Evolutionary conservation across 2,888 invertebrate species (phyloP).

Genomic region (Netelia fuscicornis): DNA sequence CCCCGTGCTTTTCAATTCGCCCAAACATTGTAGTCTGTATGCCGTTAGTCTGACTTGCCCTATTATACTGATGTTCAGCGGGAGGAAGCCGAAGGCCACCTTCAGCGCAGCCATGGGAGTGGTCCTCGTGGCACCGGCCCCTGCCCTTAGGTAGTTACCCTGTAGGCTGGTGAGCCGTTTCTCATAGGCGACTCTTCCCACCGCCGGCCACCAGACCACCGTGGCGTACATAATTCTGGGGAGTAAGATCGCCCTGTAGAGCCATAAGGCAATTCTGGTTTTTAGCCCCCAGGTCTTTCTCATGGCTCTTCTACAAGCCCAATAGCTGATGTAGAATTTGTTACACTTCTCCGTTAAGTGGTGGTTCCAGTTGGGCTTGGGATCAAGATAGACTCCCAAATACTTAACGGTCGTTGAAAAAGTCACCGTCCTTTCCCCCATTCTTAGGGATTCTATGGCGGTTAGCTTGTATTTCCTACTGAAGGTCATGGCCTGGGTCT

Average conservation of each 20-base stretch:
- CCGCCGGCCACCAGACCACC: too few relatives aligned
- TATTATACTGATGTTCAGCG: too few relatives aligned
- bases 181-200: too few relatives aligned
- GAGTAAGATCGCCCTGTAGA: not conserved
- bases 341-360: not conserved
- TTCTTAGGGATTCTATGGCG: not conserved
- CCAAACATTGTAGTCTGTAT: not conserved
- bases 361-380: not conserved
- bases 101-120: too few relatives aligned
- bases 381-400: constrained; percentile 5
- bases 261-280: not conserved
- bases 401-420: not conserved
- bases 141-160: constrained; percentile 1
- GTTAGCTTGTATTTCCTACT: constrained; percentile 1
- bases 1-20: not conserved
- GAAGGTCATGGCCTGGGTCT: constrained; percentile 3
- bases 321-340: constrained; percentile 1
- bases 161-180: too few relatives aligned
- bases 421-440: too few relatives aligned
- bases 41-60: not conserved
- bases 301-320: constrained; percentile 12
- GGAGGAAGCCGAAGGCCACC: too few relatives aligned
- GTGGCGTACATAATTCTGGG: not conserved
- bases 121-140: too few relatives aligned
- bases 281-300: not conserved